Base-by-base conservation (phyloP, 2,888 invertebrate species). In the Octonoba sinensis region DNA sequence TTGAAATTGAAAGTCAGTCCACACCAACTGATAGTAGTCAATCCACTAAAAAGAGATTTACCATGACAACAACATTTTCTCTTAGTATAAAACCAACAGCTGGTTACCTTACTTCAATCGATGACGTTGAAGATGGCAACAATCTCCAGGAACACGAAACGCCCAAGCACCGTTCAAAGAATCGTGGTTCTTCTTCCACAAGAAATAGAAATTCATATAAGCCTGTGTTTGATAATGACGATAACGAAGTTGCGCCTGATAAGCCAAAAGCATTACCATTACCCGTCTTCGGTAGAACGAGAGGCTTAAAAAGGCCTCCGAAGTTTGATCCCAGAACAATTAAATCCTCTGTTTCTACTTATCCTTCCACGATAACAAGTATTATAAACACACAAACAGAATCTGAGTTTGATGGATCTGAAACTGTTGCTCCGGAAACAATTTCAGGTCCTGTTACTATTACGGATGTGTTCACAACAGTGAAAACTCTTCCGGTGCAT, bases 401-500 rank as follows among this genome's bases (percentile, higher is more conserved):
- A 15, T 11, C 49, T 6, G n/a, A n/a, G 22, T 16, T 18, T 24
- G 13, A 24, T 27, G 71, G 64, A 66, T 69, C 64, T 20, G 16
- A 47, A 15, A 24, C 69, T n/a, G 16, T 27, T 2, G 3, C 24
- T 11, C 44, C 18, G 13, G 20, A 51, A 8, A 59, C 54, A 1
- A 11, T 18, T 27, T 47, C 22, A 12, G 69, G 77, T 11, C 81
- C 84, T 11, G 49, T 85, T 16, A 85, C 85, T n/a, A 70, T 85
- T 12, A 85, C 84, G 13, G 83, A 85, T 22, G 56, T 85, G 46
- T 85, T 85, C 1, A 84, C 86, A 1, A 85, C 84, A 16, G 71
- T 84, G 1, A 85, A 85, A 77, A 85, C 85, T 12, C 70, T 86
- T n/a, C 85, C 85, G 1, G 84, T 86, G 12, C 82, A 83, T 44